Evolutionary conservation across 2,113 vertebrate genomes (phyloP).

Genomic region (Ornithorhynchus anatinus): DNA sequence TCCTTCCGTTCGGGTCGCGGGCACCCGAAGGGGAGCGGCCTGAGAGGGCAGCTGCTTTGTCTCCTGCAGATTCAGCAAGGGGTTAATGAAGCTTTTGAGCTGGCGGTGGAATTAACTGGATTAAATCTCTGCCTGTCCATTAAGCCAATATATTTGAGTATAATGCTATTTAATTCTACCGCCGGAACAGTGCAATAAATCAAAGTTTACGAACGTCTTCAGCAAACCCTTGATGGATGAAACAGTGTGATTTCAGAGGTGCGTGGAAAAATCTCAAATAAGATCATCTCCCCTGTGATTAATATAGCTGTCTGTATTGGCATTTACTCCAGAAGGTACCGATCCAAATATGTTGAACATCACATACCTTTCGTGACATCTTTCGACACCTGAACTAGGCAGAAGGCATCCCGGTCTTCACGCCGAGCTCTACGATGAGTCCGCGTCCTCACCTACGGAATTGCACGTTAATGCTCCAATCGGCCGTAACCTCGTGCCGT

Average conservation of each 20-base stretch:
- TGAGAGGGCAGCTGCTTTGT: not conserved
- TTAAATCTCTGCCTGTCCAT: slow-evolving; percentile 73
- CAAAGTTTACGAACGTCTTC: slow-evolving; percentile 68
- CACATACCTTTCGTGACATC: slow-evolving; percentile 53
- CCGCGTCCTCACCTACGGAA: too few species aligned
- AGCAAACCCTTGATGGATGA: slow-evolving; percentile 72
- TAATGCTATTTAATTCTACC: slow-evolving; percentile 67
- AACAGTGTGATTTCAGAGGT: slow-evolving; percentile 48
- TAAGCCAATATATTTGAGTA: slow-evolving; percentile 64
- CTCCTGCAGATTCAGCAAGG: slow-evolving; percentile 27
- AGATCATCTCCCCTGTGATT: slow-evolving; percentile 68
- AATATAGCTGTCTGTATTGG: slow-evolving; percentile 69
- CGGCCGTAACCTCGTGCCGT: too few species aligned
- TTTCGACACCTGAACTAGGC: slow-evolving; percentile 55
- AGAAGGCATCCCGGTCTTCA: slow-evolving; percentile 52
- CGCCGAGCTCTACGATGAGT: too few species aligned
- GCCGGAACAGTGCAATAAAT: slow-evolving; percentile 71
- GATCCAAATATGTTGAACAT: slow-evolving; percentile 52
- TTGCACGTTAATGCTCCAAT: too few species aligned
- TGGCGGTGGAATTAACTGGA: slow-evolving; percentile 57
- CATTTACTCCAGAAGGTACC: slow-evolving; percentile 63
- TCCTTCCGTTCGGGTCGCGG: too few species aligned
- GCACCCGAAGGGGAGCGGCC: too few species aligned
- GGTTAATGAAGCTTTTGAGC: slow-evolving; percentile 56
- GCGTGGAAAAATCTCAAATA: slow-evolving; percentile 67